Conservation (phyloP, 2,888 invertebrate genomes). For the Xestoiulus laeticollis region DNA sequence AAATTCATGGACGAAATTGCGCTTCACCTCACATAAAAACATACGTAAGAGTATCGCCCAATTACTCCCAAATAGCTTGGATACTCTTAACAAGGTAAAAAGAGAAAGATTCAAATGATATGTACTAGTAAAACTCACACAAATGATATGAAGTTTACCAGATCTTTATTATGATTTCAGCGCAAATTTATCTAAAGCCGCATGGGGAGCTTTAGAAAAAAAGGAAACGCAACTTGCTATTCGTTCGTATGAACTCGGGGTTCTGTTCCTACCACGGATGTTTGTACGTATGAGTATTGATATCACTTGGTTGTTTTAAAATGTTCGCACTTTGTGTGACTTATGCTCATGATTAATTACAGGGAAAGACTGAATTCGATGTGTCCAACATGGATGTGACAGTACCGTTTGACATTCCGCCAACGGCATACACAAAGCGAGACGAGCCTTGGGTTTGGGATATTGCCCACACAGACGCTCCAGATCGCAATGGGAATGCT, state of each 20-base stretch:
- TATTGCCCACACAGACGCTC: constrained; percentile 48
- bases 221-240: constrained; percentile 72
- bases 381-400: not conserved
- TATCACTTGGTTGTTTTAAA: not conserved
- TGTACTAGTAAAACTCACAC: not conserved
- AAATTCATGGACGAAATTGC: constrained; percentile 73
- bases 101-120: not conserved
- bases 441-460: constrained; percentile 68
- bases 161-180: constrained; percentile 67
- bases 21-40: constrained; percentile 97
- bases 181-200: constrained; percentile 95
- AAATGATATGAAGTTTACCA: constrained; percentile 1
- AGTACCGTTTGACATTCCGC: constrained; percentile 85
- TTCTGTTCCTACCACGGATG: constrained; percentile 83
- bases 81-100: constrained; percentile 77
- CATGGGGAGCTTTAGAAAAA: constrained; percentile 83
- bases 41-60: constrained; percentile 80
- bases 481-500: constrained; percentile 53
- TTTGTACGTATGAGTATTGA: constrained; percentile 72
- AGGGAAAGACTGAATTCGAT: not conserved
- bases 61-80: constrained; percentile 76
- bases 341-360: not conserved
- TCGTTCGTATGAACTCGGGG: constrained; percentile 90
- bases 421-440: constrained; percentile 73
- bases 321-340: not conserved